Evolutionary conservation across 2,113 vertebrate species (phyloP), one percentile per base, ranked within the genome.

Genomic region (Baryphthengus martii): DNA sequence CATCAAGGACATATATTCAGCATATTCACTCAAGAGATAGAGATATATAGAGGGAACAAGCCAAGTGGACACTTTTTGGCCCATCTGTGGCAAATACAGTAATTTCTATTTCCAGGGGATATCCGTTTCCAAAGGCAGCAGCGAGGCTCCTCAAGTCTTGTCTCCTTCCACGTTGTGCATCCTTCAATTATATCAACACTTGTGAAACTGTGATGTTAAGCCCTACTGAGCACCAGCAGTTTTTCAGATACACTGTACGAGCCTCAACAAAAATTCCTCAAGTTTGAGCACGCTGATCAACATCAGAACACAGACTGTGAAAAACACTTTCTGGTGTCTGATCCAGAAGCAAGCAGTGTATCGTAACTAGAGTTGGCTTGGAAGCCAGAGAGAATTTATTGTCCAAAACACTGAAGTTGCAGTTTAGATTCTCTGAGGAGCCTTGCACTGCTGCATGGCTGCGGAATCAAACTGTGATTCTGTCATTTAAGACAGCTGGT

Each of bases 311-410:
- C 3, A 84, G 50, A 81, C 78, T 79, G 85, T 21, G 78, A 90
- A 96, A 93, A 96, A 93, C 96, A 55, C 25, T 93, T 89, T 50
- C 79, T 72, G 33, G 23, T 52, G 42, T 37, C 80, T 82, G 65
- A 66, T 74, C 50, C 37, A 91, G 75, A 96, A 96, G 62, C 78
- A 94, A 95, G 77, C 17, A 7, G 15, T 70, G 52, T 40, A 65
- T 83, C 9, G 15, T 62, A 91, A 83, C 25, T 28, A 71, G 39
- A 95, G 82, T 31, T 62, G 14, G 47, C 86, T 49, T 90, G 17
- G 52, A 31, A 75, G 49, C 59, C 74, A 7, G 59, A 47, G 28
- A 75, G 52, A 79, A 49, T 73, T 74, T 56, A 44, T 16, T 89
- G 39, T 66, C 52, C 74, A 39, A 71, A 92, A 79, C 75, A 75